These are phyloP conservation scores for Acanthosoma haemorrhoidale DNA, from an alignment of 2,888 invertebrate genomes.

Conservation along the genomic window DNA sequence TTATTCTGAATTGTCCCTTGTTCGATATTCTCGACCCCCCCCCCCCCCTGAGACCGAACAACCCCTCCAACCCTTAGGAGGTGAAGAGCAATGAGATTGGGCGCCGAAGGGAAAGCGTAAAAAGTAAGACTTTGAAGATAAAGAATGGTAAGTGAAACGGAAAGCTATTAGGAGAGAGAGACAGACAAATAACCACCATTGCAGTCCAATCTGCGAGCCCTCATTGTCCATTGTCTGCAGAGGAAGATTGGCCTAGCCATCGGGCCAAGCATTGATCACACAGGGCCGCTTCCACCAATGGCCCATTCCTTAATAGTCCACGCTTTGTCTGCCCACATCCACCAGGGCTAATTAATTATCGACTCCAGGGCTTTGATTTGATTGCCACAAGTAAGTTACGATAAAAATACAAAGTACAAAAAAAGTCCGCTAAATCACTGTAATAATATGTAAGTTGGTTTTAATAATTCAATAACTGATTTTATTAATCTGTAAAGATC, in stretches of 20 bases:
- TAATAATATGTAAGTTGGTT: too few species aligned
- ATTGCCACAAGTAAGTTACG: too few species aligned
- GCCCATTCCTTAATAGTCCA: slow-evolving; percentile 2
- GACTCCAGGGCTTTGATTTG: too few species aligned
- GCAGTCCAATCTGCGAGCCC: too few species aligned
- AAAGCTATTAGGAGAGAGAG: slow-evolving; percentile 9
- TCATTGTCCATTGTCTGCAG: background rate
- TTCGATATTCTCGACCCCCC: too few species aligned
- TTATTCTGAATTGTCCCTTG: too few species aligned
- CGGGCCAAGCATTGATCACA: background rate
- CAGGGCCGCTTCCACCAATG: background rate
- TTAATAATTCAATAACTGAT: too few species aligned
- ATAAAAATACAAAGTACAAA: too few species aligned
- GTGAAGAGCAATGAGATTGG: background rate
- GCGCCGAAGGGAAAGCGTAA: background rate
- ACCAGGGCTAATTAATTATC: too few species aligned
- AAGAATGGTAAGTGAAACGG: slow-evolving; percentile 1
- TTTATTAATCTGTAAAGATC: too few species aligned
- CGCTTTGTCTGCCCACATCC: background rate
- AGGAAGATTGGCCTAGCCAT: background rate
- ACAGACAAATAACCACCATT: slow-evolving; percentile 20
- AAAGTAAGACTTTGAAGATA: background rate
- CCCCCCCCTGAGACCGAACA: too few species aligned
- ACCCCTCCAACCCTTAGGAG: background rate
- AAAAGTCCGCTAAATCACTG: too few species aligned